Evolutionary conservation across 1,140 invertebrate species (phyloP), one percentile per base, ranked within the genome.

Genomic region (Drosophila parvula): DNA sequence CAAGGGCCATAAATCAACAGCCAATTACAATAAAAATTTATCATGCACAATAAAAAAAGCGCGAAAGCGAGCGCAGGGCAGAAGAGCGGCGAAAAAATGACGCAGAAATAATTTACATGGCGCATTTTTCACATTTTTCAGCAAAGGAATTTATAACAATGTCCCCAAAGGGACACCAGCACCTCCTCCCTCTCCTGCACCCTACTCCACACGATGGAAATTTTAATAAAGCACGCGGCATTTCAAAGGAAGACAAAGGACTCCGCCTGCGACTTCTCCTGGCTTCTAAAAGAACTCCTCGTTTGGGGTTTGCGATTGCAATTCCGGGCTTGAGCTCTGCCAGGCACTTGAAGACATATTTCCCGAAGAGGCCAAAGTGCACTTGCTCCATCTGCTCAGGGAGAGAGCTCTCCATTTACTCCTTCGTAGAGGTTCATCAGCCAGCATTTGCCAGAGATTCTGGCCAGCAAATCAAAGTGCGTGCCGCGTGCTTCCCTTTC

Each of bases 21-120:
- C 82, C 82, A 86, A 86, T 86, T 86, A 86, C 82, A 86, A 86
- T 88, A 86, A 82, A 86, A 86, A 86, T 86, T 88, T 86, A 86
- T 86, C 79, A 83, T 88, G 83, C 83, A 86, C 83, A 86, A 86
- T 88, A 88, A 83, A 86, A 79, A 82, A 60, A 7, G 44, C 45
- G 36, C 5, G 36, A 45, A 14, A 10, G 8, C 11, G 12, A 9
- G 44, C 44, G 22, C 44, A n/a, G 16, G 22, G 22, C 22, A 22
- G 22, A 22, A 22, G 22, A 22, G 22, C 22, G 22, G 34, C 38
- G 28, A 65, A 68, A 67, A 75, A 60, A 75, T 68, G 75, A 79
- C 75, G 83, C 79, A 59, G 60, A 86, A 86, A 86, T 86, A 86
- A 86, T 86, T 86, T 86, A 88, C 82, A 86, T 86, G 79, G 79